Base-by-base conservation (phyloP, 1,140 invertebrate genomes). In the Lineus longissimus region DNA sequence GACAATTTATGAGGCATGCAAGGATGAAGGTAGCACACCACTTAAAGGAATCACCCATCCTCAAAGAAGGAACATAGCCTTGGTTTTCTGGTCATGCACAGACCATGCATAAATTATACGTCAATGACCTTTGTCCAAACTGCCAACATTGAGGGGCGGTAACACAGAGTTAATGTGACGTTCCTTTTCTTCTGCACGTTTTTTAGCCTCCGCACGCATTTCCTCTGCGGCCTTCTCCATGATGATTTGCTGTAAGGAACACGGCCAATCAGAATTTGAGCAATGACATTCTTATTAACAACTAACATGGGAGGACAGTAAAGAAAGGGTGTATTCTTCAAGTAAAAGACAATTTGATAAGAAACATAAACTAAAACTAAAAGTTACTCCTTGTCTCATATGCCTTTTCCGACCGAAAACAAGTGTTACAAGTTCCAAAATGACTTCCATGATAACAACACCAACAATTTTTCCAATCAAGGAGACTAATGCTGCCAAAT, bases 181-280 rank as follows among this genome's bases (percentile, higher is more conserved):
- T 85, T 95, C 95, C 81, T 95, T 93, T 83, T 98, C 96, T 70
- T 94, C 93, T 33, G 95, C 94, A 86, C 98, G 97, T 79, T 93
- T 90, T 85, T 97, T 94, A 83, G 98, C 96, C 86, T 99, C 95
- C 82, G 97, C 97, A 86, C 98, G 98, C 85, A 99, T 86, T 84
- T 99, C 96, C 85, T 99, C 97, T 75, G 97, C 96, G 79, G 97
- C 97, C 88, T 98, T 99, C 86, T 98, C 95, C 90, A 97, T 95
- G 86, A 99, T 87, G 85, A 99, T 86, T 86, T 97, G 82, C 85
- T 87, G 76, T 17, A 83, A 76, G 45, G 41, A 54, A 59, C 33
- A 19, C 31, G 25, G 25, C 59, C 19, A 29, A n/a, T 63, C 61
- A 61, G 22, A 25, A 4, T 30, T 56, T 1, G 27, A 7, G 19